Conservation (phyloP, 2,797 vertebrate species). For the Argya squamiceps region DNA sequence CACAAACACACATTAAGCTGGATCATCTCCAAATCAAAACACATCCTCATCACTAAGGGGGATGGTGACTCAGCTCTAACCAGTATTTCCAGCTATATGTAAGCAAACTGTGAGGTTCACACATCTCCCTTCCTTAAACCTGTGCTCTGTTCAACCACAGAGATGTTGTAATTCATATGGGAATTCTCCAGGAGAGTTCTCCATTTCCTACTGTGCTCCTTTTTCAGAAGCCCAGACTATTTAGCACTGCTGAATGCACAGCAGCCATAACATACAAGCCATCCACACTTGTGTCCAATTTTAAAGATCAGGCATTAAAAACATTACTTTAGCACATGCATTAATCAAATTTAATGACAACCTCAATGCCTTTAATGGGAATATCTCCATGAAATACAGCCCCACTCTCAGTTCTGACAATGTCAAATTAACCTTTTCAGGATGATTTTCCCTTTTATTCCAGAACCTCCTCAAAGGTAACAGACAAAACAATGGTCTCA, state of each 20-base stretch:
- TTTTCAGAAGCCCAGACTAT: background rate
- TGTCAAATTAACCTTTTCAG: background rate
- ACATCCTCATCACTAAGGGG: background rate
- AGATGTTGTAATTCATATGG: background rate
- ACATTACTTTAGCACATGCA: background rate
- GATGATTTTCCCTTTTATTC: background rate
- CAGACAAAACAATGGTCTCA: background rate
- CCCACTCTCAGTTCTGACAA: background rate
- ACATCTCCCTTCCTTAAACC: background rate
- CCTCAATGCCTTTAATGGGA: background rate
- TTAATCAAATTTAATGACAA: background rate
- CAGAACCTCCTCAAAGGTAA: background rate
- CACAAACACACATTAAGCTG: rapidly evolving
- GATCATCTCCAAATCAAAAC: background rate
- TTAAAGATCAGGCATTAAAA: background rate
- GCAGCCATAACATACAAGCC: background rate
- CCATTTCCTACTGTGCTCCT: background rate
- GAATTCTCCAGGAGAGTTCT: background rate
- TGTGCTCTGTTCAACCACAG: background rate
- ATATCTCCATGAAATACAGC: background rate
- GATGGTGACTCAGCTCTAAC: background rate
- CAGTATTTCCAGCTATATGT: background rate
- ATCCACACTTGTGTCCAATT: rapidly evolving
- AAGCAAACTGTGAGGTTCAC: background rate
- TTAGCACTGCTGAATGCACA: background rate